These are phyloP conservation scores for Nanorana parkeri DNA, from an alignment of 2,113 vertebrate genomes.

Conservation along the genomic window DNA sequence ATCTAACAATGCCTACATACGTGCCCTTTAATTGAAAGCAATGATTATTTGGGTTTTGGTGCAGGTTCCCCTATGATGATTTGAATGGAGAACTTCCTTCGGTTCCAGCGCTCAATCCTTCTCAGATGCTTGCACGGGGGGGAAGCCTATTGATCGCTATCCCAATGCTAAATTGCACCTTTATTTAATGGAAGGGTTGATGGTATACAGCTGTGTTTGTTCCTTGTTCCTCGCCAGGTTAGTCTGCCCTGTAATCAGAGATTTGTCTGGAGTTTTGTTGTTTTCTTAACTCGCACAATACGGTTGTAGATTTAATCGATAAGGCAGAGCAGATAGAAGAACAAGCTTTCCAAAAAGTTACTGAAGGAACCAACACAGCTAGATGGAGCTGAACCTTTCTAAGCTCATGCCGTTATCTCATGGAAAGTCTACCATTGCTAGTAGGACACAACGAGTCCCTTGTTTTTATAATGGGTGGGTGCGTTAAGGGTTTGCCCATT, in stretches of 20 bases:
- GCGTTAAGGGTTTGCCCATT: too few relatives aligned
- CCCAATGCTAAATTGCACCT: background rate
- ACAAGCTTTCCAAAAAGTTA: too few relatives aligned
- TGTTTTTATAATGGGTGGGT: too few relatives aligned
- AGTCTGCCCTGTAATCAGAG: slow-evolving; percentile 15
- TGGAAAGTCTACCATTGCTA: too few relatives aligned
- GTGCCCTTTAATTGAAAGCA: background rate
- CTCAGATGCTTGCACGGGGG: slow-evolving; percentile 9
- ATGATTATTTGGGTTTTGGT: background rate
- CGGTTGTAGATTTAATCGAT: background rate
- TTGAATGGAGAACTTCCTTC: background rate
- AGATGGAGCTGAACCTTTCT: too few relatives aligned
- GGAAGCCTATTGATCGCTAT: background rate
- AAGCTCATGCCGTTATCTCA: too few relatives aligned
- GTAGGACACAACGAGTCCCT: too few relatives aligned
- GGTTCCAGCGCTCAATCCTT: slow-evolving; percentile 13
- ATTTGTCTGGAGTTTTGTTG: background rate
- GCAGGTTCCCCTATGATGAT: background rate
- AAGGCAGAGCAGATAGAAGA: background rate
- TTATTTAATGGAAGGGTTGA: background rate
- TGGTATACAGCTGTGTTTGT: slow-evolving; percentile 15
- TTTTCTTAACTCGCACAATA: background rate
- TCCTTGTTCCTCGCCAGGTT: slow-evolving; percentile 19
- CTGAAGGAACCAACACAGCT: too few relatives aligned
- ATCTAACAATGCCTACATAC: too few relatives aligned